A percentile compares a stretch with the other conserved stretches of the same genome.
These are phyloP conservation scores for Reinhardtius hippoglossoides DNA, from an alignment of 2,113 vertebrate genomes.

Conservation along the genomic window DNA sequence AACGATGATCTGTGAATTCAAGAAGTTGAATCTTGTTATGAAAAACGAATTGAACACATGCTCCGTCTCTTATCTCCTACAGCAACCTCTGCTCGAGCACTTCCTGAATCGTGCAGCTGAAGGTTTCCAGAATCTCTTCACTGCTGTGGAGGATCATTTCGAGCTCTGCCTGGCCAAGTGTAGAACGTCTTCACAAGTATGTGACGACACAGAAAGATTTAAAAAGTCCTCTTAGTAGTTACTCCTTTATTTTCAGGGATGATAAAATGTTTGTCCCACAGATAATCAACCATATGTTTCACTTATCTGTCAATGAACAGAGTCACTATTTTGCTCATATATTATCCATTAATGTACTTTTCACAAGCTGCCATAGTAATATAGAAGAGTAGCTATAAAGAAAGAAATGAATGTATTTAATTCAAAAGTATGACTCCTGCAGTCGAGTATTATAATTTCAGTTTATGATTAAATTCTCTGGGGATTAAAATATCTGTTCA, in stretches of 20 bases:
- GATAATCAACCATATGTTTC: background rate
- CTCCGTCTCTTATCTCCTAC: conserved; percentile 24
- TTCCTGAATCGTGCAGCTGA: conserved; percentile 94
- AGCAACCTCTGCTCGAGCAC: conserved; percentile 94
- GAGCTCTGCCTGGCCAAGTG: conserved; percentile 97
- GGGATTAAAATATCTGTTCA: too few relatives aligned
- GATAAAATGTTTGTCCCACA: too few relatives aligned
- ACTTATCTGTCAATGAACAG: background rate
- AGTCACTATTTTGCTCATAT: background rate
- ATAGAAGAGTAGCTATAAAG: too few relatives aligned
- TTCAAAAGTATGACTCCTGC: too few relatives aligned
- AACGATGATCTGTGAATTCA: background rate
- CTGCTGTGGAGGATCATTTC: conserved; percentile 96
- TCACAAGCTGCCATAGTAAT: too few relatives aligned
- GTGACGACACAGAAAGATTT: conserved; percentile 12
- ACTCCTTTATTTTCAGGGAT: too few relatives aligned
- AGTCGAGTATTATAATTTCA: too few relatives aligned
- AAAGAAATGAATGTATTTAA: too few relatives aligned
- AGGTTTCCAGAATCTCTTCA: conserved; percentile 97
- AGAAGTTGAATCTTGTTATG: background rate
- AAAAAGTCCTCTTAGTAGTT: too few relatives aligned
- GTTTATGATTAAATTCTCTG: too few relatives aligned
- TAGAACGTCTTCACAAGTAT: conserved; percentile 96
- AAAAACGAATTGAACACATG: background rate
- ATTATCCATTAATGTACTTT: too few relatives aligned